These are phyloP conservation scores for Takifugu rubripes DNA, from an alignment of 2,797 vertebrate genomes.

Conservation along the genomic window DNA sequence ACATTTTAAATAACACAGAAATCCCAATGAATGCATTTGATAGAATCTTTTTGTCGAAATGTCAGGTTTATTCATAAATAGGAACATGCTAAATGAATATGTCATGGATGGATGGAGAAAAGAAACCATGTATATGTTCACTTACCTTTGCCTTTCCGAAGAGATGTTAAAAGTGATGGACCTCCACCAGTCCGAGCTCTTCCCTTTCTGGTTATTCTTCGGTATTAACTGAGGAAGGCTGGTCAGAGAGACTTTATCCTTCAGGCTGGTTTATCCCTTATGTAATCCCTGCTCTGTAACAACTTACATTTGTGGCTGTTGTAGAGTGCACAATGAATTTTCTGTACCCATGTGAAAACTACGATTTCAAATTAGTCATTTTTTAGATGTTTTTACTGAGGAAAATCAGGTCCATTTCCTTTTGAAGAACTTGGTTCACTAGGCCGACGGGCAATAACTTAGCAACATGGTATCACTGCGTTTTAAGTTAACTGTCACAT, in stretches of 20 bases:
- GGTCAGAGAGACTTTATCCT: conserved; percentile 70
- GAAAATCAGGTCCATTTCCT: neutral
- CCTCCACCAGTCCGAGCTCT: conserved; percentile 26
- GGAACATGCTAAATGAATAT: too few species aligned
- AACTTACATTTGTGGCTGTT: conserved; percentile 31
- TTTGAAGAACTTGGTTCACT: neutral
- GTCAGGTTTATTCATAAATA: too few species aligned
- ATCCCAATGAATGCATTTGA: too few species aligned
- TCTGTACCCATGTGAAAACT: neutral
- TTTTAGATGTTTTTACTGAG: neutral
- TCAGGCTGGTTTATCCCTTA: conserved; percentile 71
- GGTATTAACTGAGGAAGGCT: conserved; percentile 34
- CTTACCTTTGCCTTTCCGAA: conserved; percentile 63
- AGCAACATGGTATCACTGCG: too few species aligned
- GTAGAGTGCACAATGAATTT: conserved; percentile 16
- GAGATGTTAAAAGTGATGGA: conserved; percentile 15
- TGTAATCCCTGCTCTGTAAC: conserved; percentile 72
- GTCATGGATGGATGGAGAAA: too few species aligned
- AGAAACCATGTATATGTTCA: neutral
- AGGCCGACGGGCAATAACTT: too few species aligned
- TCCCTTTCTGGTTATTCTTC: conserved; percentile 39
- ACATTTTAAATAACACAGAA: too few species aligned
- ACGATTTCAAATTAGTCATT: neutral
- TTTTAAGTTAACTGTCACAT: too few species aligned
- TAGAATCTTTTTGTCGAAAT: too few species aligned